phyloP scores from a whole-genome alignment of 2,113 vertebrate species.

The Panthera leo region DNA sequence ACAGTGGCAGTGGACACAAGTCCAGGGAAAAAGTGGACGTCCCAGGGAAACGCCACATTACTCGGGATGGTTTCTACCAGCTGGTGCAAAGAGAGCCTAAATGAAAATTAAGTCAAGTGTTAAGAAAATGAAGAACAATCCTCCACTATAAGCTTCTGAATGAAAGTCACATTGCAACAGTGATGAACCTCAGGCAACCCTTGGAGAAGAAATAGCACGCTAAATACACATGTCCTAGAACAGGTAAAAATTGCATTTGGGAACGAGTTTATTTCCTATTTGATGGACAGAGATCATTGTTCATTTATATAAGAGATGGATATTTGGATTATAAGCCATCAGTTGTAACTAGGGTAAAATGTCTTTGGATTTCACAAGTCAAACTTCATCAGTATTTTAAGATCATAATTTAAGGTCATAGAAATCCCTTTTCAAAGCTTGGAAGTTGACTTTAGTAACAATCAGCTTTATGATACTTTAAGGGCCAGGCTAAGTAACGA shows the following conservation, averaged over 20 bases:
- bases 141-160: accelerated
- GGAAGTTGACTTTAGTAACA: background rate
- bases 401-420: background rate
- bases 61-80: background rate
- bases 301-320: background rate
- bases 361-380: background rate
- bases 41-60: too few species aligned
- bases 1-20: background rate
- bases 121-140: background rate
- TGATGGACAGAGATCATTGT: background rate
- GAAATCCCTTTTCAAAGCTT: background rate
- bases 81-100: background rate
- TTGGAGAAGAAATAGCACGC: background rate
- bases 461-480: background rate
- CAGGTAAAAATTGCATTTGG: background rate
- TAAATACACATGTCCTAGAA: background rate
- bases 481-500: background rate
- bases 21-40: background rate
- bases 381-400: background rate
- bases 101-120: background rate
- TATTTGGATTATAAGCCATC: background rate
- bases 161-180: background rate
- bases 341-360: background rate
- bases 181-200: background rate
- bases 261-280: background rate